These are phyloP conservation scores for Hoplias malabaricus DNA, from an alignment of 2,113 vertebrate genomes.

Conservation along the genomic window DNA sequence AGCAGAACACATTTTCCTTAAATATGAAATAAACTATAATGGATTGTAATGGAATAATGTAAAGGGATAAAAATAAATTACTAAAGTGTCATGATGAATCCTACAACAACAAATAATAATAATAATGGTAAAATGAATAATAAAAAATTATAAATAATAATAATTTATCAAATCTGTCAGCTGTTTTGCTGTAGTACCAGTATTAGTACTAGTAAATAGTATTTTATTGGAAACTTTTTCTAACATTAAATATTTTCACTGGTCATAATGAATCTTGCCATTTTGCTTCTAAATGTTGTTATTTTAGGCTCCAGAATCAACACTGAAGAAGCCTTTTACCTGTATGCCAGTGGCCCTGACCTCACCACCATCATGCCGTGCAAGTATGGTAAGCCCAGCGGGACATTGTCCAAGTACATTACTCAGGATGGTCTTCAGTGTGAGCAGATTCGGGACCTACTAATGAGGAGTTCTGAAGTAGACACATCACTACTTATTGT, in stretches of 20 bases:
- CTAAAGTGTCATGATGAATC: no score
- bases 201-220: no score
- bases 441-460: conserved; percentile 83
- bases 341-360: conserved; percentile 89
- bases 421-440: conserved; percentile 85
- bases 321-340: conserved; percentile 88
- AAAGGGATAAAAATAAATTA: no score
- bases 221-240: background rate
- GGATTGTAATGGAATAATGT: no score
- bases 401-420: conserved; percentile 86
- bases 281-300: conserved; percentile 10
- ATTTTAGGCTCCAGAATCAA: conserved; percentile 85
- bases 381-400: conserved; percentile 83
- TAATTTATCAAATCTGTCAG: no score
- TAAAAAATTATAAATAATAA: no score
- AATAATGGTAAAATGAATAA: no score
- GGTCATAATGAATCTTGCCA: no score
- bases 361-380: conserved; percentile 93
- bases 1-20: no score
- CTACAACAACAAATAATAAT: no score
- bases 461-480: conserved; percentile 85
- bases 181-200: no score
- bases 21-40: no score
- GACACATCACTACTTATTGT: conserved; percentile 86
- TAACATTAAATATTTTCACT: background rate